Percentiles rank a stretch among this genome's conserved stretches.
These are phyloP conservation scores for Morone chrysops DNA, from an alignment of 2,113 vertebrate genomes.

Conservation along the genomic window DNA sequence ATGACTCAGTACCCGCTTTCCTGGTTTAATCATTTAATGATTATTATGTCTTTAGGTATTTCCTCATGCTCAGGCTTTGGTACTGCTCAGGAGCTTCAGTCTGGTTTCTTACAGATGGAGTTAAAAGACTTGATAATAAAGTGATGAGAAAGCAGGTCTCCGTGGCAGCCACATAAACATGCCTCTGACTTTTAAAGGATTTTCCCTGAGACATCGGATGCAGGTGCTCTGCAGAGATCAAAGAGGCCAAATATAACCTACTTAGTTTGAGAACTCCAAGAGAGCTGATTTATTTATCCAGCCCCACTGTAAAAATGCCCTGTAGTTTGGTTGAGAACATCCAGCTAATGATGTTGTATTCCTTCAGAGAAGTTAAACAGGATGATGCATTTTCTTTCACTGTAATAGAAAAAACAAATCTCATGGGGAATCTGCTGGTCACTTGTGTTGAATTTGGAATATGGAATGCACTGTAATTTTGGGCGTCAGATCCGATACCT, in stretches of 20 bases:
- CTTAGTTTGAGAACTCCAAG: slow-evolving; percentile 67
- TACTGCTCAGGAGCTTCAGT: slow-evolving; percentile 42
- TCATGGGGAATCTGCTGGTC: slow-evolving; percentile 1
- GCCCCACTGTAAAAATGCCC: slow-evolving; percentile 70
- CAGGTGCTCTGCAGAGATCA: slow-evolving; percentile 83
- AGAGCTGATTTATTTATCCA: slow-evolving; percentile 72
- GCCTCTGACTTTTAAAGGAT: slow-evolving; percentile 80
- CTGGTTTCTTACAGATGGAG: slow-evolving; percentile 47
- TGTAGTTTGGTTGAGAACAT: slow-evolving; percentile 60
- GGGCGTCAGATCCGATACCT: slow-evolving; percentile 21
- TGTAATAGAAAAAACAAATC: slow-evolving; percentile 24
- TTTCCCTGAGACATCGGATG: slow-evolving; percentile 79
- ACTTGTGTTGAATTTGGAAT: slow-evolving; percentile 12
- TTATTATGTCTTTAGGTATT: slow-evolving; percentile 78
- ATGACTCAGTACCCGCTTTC: slow-evolving; percentile 74
- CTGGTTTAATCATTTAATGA: slow-evolving; percentile 79
- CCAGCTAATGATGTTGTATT: slow-evolving; percentile 63
- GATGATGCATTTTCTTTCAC: slow-evolving; percentile 50
- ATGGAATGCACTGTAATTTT: slow-evolving; percentile 8
- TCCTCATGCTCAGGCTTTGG: slow-evolving; percentile 65
- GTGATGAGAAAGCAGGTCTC: slow-evolving; percentile 75
- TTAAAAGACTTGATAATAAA: slow-evolving; percentile 76
- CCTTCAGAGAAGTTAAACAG: slow-evolving; percentile 33
- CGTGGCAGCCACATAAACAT: slow-evolving; percentile 75
- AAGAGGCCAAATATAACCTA: slow-evolving; percentile 71